Evolutionary conservation across 2,113 vertebrate genomes (phyloP), one percentile per base, ranked within the genome.

Genomic region (Pelusios castaneus): DNA sequence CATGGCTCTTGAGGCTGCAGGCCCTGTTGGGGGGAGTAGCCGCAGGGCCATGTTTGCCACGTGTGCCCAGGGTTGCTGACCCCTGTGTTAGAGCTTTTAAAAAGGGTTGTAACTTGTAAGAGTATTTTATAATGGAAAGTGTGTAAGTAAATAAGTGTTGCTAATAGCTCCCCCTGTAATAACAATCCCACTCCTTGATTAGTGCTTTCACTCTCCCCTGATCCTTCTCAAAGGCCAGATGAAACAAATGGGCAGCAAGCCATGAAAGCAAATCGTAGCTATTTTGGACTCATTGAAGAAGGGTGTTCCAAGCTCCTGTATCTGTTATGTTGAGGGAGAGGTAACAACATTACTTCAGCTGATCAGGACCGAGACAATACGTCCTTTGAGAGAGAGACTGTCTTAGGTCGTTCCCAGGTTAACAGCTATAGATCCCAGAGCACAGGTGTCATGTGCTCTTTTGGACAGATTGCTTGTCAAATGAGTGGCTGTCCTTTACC

Each of bases 121-220:
- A n/a, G n/a, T 38, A 21, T 70, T 70, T 24, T 70, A 11, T 70
- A 41, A n/a, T 70, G 34, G 0, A 0, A 9, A 2, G 19, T 19
- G n/a, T 73, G 47, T 45, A 58, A 38, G 38, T 0, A 0, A 29
- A 54, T 34, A 51, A 88, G n/a, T 41, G 16, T 31, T 49, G 27
- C 84, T 82, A 29, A 77, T 56, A 80, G 63, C 43, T 83, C 8
- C 0, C 43, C 43, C 41, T 70, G 75, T 60, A 29, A 2, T 31
- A 27, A 21, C 52, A 49, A 8, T 54, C 81, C 73, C 56, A 73
- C 21, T 43, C 38, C 3, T 54, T 76, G 11, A 10, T 2, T 2
- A 6, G 70, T 43, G 34, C 5, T 89, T 55, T 60, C 81, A 34
- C 25, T 25, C 3, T 79, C 63, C 8, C 6, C 16, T 5, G 70